These are phyloP conservation scores for Melanitta fusca DNA, from an alignment of 2,797 vertebrate genomes.

Conservation along the genomic window DNA sequence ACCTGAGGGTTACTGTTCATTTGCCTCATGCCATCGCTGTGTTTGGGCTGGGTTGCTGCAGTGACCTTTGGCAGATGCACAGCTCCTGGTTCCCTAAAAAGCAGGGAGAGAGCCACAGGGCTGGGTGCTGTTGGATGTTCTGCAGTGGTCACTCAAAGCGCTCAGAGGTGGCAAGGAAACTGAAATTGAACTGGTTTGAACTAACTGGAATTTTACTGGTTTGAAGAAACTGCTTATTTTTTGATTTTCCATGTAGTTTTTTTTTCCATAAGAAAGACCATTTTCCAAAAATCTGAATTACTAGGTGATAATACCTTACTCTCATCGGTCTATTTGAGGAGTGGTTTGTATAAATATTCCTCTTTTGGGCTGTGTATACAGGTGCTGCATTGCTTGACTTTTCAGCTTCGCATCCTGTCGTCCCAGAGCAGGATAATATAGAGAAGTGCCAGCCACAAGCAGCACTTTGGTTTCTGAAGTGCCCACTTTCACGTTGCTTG, in stretches of 20 bases:
- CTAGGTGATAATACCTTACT: not conserved
- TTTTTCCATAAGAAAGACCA: not conserved
- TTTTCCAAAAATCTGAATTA: not conserved
- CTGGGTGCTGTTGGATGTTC: not conserved
- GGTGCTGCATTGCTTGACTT: not conserved
- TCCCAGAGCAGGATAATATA: not conserved
- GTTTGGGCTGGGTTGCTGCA: not conserved
- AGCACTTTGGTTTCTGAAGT: not conserved
- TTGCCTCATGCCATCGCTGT: accelerated
- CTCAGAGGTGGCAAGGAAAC: not conserved
- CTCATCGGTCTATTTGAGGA: not conserved
- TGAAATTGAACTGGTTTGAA: no score
- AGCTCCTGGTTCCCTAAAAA: not conserved
- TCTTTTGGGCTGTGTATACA: not conserved
- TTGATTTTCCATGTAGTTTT: not conserved
- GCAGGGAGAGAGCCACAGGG: not conserved
- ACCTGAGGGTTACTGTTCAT: not conserved
- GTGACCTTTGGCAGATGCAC: not conserved
- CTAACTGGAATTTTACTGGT: not conserved
- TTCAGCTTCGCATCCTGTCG: not conserved
- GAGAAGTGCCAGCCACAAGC: not conserved
- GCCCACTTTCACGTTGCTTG: not conserved
- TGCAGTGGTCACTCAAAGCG: not conserved
- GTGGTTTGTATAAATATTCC: not conserved
- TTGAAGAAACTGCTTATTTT: not conserved